phyloP scores from a whole-genome alignment of 2,888 invertebrate genomes.

The Periphyllus acericola region DNA sequence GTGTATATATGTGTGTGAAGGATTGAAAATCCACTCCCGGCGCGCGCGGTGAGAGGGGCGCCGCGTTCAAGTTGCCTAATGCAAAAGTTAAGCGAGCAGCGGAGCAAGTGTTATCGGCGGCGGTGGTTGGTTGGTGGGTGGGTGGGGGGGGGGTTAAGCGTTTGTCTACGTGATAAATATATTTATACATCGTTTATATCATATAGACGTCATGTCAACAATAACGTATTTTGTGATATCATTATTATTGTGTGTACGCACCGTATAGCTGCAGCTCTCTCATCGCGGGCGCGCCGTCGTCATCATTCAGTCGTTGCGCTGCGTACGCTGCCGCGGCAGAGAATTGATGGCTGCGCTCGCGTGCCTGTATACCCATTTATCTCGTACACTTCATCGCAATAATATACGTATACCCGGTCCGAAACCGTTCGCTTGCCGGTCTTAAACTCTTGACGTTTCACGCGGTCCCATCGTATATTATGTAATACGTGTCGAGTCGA shows the following conservation, averaged over 20 bases:
- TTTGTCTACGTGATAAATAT: slow-evolving; percentile 13
- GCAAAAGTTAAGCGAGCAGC: slow-evolving; percentile 3
- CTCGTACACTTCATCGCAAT: too few species aligned
- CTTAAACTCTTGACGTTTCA: too few species aligned
- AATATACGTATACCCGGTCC: too few species aligned
- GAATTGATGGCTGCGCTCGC: background rate
- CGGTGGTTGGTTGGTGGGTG: too few species aligned
- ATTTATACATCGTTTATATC: too few species aligned
- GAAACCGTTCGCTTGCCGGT: too few species aligned
- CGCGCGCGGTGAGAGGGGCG: background rate
- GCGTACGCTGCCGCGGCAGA: background rate
- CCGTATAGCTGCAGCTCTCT: background rate
- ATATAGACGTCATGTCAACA: too few species aligned
- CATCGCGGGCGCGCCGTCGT: too few species aligned
- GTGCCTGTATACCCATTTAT: too few species aligned
- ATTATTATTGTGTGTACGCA: background rate
- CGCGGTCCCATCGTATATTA: too few species aligned
- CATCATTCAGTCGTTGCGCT: background rate
- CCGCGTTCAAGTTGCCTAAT: slow-evolving; percentile 15
- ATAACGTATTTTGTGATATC: background rate
- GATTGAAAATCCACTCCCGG: slow-evolving; percentile 53
- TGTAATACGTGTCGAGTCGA: too few species aligned
- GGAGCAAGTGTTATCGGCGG: too few species aligned
- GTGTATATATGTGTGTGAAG: background rate
- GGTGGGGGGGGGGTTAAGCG: background rate